A percentile compares a stretch with the other conserved stretches of the same genome.
These are phyloP conservation scores for Melanotaenia duboulayi DNA, from an alignment of 2,113 vertebrate species.

Conservation along the genomic window DNA sequence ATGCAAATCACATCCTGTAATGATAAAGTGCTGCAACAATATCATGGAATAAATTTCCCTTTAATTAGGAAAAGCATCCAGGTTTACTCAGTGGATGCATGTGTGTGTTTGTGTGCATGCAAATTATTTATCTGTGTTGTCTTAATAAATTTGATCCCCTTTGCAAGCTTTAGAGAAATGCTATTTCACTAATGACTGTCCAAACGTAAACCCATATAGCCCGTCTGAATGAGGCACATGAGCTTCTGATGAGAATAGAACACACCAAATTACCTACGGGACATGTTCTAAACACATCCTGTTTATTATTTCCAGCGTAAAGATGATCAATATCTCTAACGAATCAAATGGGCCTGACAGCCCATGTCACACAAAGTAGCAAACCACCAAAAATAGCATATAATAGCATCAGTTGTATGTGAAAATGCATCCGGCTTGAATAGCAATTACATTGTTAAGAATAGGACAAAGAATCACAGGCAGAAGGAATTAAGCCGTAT, in stretches of 20 bases:
- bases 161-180: conserved; percentile 51
- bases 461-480: conserved; percentile 58
- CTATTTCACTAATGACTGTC: conserved; percentile 61
- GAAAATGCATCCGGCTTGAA: conserved; percentile 34
- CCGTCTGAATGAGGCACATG: conserved; percentile 53
- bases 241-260: conserved; percentile 33
- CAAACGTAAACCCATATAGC: conserved; percentile 52
- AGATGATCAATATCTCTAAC: conserved; percentile 17
- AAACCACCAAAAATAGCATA: conserved; percentile 39
- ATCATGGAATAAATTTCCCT: conserved; percentile 76
- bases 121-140: conserved; percentile 29
- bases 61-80: conserved; percentile 77
- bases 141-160: conserved; percentile 44
- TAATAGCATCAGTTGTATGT: conserved; percentile 52
- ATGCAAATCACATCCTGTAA: conserved; percentile 76
- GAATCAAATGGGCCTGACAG: conserved; percentile 32
- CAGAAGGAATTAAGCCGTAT: conserved; percentile 68
- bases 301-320: conserved; percentile 46
- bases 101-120: conserved; percentile 23
- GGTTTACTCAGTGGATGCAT: conserved; percentile 46
- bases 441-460: conserved; percentile 54
- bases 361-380: conserved; percentile 15
- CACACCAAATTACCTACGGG: conserved; percentile 40
- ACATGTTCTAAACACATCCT: conserved; percentile 42
- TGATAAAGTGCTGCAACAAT: conserved; percentile 75